A percentile compares a stretch with the other conserved stretches of the same genome.
phyloP scores from a whole-genome alignment of 2,113 vertebrate species.

The Plecotus auritus region DNA sequence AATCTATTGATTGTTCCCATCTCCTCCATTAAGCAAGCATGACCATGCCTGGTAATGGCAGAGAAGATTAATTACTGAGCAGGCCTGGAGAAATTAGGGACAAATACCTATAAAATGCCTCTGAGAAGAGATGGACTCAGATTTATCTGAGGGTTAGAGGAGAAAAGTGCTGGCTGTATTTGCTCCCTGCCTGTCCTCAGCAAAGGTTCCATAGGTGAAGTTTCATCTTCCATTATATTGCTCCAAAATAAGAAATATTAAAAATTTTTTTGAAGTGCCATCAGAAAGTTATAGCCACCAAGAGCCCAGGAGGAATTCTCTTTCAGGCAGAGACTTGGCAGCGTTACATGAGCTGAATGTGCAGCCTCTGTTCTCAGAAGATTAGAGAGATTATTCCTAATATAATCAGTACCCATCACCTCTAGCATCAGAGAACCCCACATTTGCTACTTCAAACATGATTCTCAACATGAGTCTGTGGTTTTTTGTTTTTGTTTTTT shows the following conservation, averaged over 20 bases:
- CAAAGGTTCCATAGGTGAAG: neutral
- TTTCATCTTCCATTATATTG: neutral
- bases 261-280: neutral
- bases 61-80: neutral
- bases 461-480: neutral
- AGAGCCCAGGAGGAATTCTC: neutral
- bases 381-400: neutral
- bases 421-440: neutral
- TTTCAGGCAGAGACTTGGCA: neutral
- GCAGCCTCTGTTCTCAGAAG: neutral
- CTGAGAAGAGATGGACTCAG: neutral
- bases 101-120: neutral
- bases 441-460: neutral
- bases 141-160: neutral
- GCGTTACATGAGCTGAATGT: neutral
- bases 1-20: neutral
- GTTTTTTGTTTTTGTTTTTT: neutral
- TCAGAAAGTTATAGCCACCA: neutral
- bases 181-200: neutral
- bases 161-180: accelerated
- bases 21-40: neutral
- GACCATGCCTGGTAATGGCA: neutral
- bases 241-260: neutral
- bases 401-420: neutral
- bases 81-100: neutral